These are phyloP conservation scores for Bimastos eiseni DNA, from an alignment of 2,888 invertebrate species.

Conservation along the genomic window DNA sequence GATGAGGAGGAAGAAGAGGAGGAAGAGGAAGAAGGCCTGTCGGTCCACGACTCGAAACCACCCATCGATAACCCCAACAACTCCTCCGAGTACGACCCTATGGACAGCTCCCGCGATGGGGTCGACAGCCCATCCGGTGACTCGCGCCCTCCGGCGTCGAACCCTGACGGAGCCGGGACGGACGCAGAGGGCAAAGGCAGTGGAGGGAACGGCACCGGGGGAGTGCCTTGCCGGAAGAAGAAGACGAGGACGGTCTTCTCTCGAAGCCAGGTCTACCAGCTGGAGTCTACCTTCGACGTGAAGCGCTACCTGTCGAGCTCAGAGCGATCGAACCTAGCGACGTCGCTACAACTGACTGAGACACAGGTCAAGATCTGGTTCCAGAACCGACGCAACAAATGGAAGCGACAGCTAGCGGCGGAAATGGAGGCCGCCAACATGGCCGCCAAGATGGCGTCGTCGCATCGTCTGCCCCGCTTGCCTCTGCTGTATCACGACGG, in stretches of 20 bases:
- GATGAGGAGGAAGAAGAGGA: neutral
- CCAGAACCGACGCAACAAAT: slow-evolving; percentile 62
- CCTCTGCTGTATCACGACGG: slow-evolving; percentile 44
- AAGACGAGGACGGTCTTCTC: slow-evolving; percentile 62
- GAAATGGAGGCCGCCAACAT: slow-evolving; percentile 64
- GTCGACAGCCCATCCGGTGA: neutral
- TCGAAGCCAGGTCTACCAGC: slow-evolving; percentile 54
- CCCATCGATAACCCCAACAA: neutral
- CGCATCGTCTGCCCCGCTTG: neutral
- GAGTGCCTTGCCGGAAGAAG: slow-evolving; percentile 42
- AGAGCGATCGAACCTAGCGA: slow-evolving; percentile 60
- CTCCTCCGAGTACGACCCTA: neutral
- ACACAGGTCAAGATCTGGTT: slow-evolving; percentile 64
- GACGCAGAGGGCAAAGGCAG: neutral
- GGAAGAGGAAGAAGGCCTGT: neutral
- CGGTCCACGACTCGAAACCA: neutral
- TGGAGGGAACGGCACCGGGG: neutral
- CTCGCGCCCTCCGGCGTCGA: neutral
- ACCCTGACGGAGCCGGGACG: neutral
- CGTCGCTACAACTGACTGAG: slow-evolving; percentile 60
- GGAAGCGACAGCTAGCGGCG: slow-evolving; percentile 65
- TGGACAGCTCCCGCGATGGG: neutral
- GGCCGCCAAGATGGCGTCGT: slow-evolving; percentile 27
- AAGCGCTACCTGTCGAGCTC: slow-evolving; percentile 61
- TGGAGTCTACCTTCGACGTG: slow-evolving; percentile 62